Evolutionary conservation across 2,113 vertebrate species (phyloP).

Genomic region (Hippolais icterina): DNA sequence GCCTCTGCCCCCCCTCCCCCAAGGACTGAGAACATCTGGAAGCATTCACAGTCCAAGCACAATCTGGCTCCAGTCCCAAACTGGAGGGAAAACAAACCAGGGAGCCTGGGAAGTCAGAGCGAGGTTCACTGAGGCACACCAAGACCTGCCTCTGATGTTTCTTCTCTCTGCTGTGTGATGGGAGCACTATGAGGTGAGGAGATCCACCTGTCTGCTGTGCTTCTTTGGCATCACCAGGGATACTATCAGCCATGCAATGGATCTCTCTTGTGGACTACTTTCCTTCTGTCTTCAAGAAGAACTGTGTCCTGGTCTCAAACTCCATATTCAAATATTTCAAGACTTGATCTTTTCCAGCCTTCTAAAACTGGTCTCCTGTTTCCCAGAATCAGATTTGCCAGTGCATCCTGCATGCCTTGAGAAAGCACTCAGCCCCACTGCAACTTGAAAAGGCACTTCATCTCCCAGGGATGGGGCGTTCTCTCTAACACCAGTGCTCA

Average conservation of each 20-base stretch:
- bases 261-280: neutral
- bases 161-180: neutral
- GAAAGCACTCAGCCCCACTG: neutral
- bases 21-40: constrained; percentile 53
- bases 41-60: constrained; percentile 14
- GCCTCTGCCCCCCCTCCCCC: neutral
- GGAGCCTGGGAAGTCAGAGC: neutral
- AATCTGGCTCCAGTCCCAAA: neutral
- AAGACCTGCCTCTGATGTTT: neutral
- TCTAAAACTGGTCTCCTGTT: neutral
- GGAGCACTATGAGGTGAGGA: neutral
- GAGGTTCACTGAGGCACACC: neutral
- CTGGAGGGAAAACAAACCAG: constrained; percentile 10
- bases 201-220: neutral
- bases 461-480: neutral
- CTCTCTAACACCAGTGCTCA: neutral
- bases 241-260: neutral
- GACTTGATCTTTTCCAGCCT: neutral
- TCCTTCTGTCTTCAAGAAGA: neutral
- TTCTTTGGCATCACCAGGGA: neutral
- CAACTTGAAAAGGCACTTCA: neutral
- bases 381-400: neutral
- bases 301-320: neutral
- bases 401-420: neutral
- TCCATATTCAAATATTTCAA: neutral